phyloP scores from a whole-genome alignment of 2,888 invertebrate species.

The Entomobrya multifasciata region DNA sequence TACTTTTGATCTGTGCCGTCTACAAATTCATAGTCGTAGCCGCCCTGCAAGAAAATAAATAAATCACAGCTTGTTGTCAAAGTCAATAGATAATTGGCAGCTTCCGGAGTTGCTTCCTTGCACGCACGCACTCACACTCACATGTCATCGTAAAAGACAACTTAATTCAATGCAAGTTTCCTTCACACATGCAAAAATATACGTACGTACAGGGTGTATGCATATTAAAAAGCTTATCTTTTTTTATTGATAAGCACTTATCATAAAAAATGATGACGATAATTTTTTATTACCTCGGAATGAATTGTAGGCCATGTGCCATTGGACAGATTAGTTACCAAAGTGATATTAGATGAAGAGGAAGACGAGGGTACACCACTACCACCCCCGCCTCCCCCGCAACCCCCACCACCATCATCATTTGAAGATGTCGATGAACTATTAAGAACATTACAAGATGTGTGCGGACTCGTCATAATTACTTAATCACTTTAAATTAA shows the following conservation, averaged over 20 bases:
- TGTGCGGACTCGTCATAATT: not conserved
- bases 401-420: conserved; percentile 6
- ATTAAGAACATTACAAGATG: no score
- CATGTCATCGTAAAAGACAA: no score
- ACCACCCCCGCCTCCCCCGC: not conserved
- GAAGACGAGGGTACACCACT: not conserved
- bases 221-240: no score
- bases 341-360: not conserved
- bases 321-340: not conserved
- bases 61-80: conserved; percentile 42
- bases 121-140: no score
- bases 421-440: not conserved
- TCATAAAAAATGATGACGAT: not conserved
- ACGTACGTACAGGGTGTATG: no score
- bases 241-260: no score
- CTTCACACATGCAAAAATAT: no score
- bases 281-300: conserved; percentile 19
- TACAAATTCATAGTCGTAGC: conserved; percentile 79
- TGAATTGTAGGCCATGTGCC: conserved; percentile 47
- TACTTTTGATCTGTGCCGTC: conserved; percentile 86
- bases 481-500: not conserved
- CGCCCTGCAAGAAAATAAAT: conserved; percentile 67
- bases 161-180: no score
- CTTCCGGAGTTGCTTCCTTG: no score
- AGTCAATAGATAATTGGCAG: not conserved